Percentiles rank a stretch among this genome's conserved stretches.
Evolutionary conservation across 1,140 invertebrate genomes (phyloP).

Genomic region (Zaprionus kolodkinae): DNA sequence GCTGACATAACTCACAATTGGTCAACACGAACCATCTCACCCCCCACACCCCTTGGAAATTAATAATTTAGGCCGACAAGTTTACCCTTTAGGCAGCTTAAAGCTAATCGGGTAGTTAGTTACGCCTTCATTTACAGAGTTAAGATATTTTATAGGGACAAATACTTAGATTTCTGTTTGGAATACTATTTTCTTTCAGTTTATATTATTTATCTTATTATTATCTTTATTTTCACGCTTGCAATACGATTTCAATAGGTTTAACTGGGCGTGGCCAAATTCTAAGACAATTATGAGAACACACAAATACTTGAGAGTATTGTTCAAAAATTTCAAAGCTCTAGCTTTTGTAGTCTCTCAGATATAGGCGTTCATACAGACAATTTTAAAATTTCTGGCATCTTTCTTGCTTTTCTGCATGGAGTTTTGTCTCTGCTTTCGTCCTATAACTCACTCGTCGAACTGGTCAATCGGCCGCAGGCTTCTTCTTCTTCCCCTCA

Average conservation of each 20-base stretch:
- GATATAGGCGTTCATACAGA: too few species aligned
- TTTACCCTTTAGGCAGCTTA: not conserved
- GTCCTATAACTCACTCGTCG: slow-evolving; percentile 36
- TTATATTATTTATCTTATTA: too few species aligned
- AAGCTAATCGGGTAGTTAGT: not conserved
- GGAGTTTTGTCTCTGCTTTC: slow-evolving; percentile 1
- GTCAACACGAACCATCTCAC: slow-evolving; percentile 43
- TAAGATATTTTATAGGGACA: not conserved
- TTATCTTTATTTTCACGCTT: too few species aligned
- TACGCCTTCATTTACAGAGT: not conserved
- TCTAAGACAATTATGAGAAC: too few species aligned
- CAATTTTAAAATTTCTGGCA: slow-evolving; percentile 2
- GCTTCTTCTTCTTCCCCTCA: not conserved
- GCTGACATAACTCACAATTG: slow-evolving; percentile 65
- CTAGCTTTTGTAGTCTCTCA: too few species aligned
- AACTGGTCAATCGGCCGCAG: slow-evolving; percentile 51
- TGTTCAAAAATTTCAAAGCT: too few species aligned
- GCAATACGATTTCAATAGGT: too few species aligned
- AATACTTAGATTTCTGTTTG: not conserved
- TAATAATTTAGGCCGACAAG: slow-evolving; percentile 10
- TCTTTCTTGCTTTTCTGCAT: not conserved
- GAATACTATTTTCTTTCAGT: too few species aligned
- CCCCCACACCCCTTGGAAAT: not conserved
- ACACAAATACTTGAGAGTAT: too few species aligned
- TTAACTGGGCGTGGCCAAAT: too few species aligned